Base-by-base conservation (phyloP, 2,888 invertebrate species). In the Tetranychus truncatus region DNA sequence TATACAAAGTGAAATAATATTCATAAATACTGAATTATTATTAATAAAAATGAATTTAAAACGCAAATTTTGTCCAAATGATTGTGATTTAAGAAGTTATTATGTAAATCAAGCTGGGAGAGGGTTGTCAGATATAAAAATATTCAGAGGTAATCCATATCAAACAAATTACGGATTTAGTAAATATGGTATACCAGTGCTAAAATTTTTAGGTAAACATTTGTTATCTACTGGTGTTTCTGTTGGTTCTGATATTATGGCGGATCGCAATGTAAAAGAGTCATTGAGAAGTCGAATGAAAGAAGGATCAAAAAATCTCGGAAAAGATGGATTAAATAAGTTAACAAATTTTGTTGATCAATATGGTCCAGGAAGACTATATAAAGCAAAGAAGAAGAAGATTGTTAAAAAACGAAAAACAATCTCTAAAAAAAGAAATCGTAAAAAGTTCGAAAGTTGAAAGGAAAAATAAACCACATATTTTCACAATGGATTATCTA, bases 131-230 rank as follows among this genome's bases (percentile, higher is more conserved):
- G 69, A n/a, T n/a, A 69, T 69, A n/a, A n/a, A 24, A 6, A 20
- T 20, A 4, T 69, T 69, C 11, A 69, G 24, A 69, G 69, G 69
- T 11, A n/a, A 11, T 11, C 69, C 69, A 24, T 69, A 20, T 20
- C 69, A 69, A 24, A 1, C n/a, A 69, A 21, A 21, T 6, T 69
- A 69, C 20, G 69, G 69, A n/a, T 5, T 69, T 69, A 20, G 11
- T 1, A 3, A 20, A n/a, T 69, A n/a, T 69, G 69, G 69, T 4
- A 69, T 69, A 20, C 69, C 69, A 11, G 21, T 69, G 6, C 1
- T 69, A 67, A 67, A 67, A 8, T 67, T n/a, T n/a, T 67, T 67
- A 67, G 67, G 67, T 1, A 67, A 67, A 21, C 67, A 67, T 67
- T 24, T 69, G 1, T 9, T 69, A 8, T 11, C 20, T 20, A 24